Evolutionary conservation across 2,797 vertebrate genomes (phyloP), one percentile per base, ranked within the genome.

Genomic region (Danio jaintianensis): DNA sequence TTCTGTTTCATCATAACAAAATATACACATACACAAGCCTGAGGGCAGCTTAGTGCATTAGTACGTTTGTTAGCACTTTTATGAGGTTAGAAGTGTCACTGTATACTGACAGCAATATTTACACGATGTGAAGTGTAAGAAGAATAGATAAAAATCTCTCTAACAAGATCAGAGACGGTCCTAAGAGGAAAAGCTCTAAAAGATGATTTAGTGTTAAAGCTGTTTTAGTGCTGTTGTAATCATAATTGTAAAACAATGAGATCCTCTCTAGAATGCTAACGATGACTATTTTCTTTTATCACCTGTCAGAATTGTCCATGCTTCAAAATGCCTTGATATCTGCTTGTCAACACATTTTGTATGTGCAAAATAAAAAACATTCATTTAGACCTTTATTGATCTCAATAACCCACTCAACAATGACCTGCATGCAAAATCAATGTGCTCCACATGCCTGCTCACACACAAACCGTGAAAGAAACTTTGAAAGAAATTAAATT

Each of bases 301-400:
- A 29, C 11, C 40, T 6, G 7, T 36, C 6, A 59, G 47, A 59
- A 45, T 4, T 15, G 29, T 18, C 29, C 13, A 9, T 50, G 10
- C 7, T 77, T 47, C 61, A 40, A 38, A 10, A 69, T 6, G 45
- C 13, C n/a, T 20, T 55, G 38, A 42, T 52, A 66, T 56, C 38
- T 75, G 66, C 64, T 55, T 59, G 20, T 67, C 53, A 68, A 72
- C 67, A 75, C 18, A 61, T 45, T 22, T 69, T 22, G 20, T 53
- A 36, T 64, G 75, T 78, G 52, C 48, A 84, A 81, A 81, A 73
- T 38, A 38, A 11, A 47, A 12, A 81, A 81, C 29, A 29, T 74
- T 56, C 22, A 58, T 81, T 84, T 59, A 69, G 55, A 38, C 73
- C 67, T 29, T 75, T 40, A 68, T 74, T 80, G 77, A 68, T 76